These are phyloP conservation scores for Invenusta paracnida DNA, from an alignment of 2,888 invertebrate genomes.

Conservation along the genomic window DNA sequence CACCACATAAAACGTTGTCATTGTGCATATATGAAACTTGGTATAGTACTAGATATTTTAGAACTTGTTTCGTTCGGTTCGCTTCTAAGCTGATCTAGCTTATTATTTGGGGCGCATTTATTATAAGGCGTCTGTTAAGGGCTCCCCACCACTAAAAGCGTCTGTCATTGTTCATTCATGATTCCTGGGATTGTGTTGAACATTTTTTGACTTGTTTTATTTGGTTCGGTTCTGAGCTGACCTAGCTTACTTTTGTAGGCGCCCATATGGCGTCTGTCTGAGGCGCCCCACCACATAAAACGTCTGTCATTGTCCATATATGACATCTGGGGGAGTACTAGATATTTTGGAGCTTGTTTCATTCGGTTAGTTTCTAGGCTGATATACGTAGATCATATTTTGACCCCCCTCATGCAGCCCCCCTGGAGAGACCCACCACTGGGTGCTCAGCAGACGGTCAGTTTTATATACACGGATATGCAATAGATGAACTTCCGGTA, in stretches of 20 bases:
- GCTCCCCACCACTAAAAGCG: conserved; percentile 8
- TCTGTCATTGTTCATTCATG: conserved; percentile 27
- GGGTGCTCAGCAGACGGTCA: too few relatives aligned
- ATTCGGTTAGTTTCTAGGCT: conserved; percentile 4
- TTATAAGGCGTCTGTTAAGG: neutral
- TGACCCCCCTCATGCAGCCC: conserved; percentile 18
- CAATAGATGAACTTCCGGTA: too few relatives aligned
- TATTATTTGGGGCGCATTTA: neutral
- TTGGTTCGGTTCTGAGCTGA: conserved; percentile 23
- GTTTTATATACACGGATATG: too few relatives aligned
- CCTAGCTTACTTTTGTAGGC: conserved; percentile 25
- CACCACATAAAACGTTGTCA: neutral
- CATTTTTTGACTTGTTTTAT: conserved; percentile 17
- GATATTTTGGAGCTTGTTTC: conserved; percentile 10
- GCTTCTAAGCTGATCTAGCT: neutral
- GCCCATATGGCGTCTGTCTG: conserved; percentile 9
- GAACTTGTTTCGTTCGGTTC: neutral
- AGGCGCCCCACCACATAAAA: conserved; percentile 26
- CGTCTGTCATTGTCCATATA: conserved; percentile 17
- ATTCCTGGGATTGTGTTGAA: conserved; percentile 13
- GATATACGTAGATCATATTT: neutral
- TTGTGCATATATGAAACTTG: conserved; percentile 42
- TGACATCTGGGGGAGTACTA: neutral
- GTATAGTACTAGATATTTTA: neutral
- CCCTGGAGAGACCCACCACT: too few relatives aligned